Base-by-base conservation (phyloP, 2,797 vertebrate genomes). In the Otus scops region DNA sequence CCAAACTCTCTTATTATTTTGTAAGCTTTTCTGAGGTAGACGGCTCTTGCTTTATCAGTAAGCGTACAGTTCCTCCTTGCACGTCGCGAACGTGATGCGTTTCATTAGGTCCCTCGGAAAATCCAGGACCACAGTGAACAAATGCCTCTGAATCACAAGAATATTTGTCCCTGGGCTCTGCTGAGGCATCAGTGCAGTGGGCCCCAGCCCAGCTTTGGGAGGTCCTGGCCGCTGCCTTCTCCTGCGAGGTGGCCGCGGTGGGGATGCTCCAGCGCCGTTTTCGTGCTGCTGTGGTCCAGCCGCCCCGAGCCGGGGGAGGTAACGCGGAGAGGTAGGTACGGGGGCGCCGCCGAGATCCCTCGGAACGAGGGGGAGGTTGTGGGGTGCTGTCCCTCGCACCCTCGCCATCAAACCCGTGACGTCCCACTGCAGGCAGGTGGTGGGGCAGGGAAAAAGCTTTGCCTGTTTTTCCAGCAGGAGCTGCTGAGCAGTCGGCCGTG, bases 1-100 rank as follows among this genome's bases (percentile, higher is more conserved):
- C 94, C 93, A 88, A 94, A 96, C 92, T 96, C 93, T 93, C 73
- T 96, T 96, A 75, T 96, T 97, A 75, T 96, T 97, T 89, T 89
- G n/a, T 94, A 77, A 97, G 93, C 89, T 96, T 93, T 41, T 95
- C 75, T 88, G 85, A 87, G 48, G 65, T 90, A 82, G 92, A 56
- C 0, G 47, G 88, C 82, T 96, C 92, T 71, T 77, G 82, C 84
- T 95, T 54, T 86, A 34, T 41, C 73, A 67, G 34, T 54, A 47
- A 94, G 34, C 0, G 3, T 65, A 20, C 5, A 1, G 64, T 83
- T 78, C 88, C 85, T 88, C 89, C 73, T 73, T 51, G 48, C 76
- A 30, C 21, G 0, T 11, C 48, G 57, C 1, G 1, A 43, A 57
- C 1, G 2, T 0, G 4, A 39, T 16, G n/a, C 11, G 51, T 81